A percentile compares a stretch with the other conserved stretches of the same genome.
Evolutionary conservation across 2,113 vertebrate species (phyloP).

Genomic region (Bufo gargarizans): DNA sequence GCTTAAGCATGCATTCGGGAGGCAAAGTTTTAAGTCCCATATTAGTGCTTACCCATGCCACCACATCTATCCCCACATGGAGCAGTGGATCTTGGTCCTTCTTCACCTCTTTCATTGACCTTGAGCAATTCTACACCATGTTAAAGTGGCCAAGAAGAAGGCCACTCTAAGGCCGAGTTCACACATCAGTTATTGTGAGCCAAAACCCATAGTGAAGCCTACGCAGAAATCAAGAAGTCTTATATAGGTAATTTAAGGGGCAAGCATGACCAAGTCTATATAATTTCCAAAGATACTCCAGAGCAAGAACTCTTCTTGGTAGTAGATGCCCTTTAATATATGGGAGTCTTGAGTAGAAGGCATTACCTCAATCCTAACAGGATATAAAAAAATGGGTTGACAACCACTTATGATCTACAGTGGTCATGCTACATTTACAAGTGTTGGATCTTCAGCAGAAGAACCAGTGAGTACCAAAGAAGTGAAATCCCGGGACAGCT

Average conservation of each 20-base stretch:
- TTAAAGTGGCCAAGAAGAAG: not conserved
- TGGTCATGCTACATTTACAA: not conserved
- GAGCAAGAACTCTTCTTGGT: not conserved
- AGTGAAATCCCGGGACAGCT: slow-evolving; percentile 4
- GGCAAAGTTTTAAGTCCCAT: no score
- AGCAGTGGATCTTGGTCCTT: not conserved
- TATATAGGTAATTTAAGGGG: not conserved
- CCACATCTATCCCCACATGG: not conserved
- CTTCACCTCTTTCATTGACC: not conserved
- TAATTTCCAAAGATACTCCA: not conserved
- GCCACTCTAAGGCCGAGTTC: not conserved
- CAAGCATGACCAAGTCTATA: not conserved
- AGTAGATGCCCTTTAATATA: not conserved
- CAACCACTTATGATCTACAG: not conserved
- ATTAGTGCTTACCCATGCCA: not conserved
- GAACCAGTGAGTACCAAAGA: not conserved
- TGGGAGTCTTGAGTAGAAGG: not conserved
- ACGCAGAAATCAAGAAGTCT: not conserved
- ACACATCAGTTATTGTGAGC: no score
- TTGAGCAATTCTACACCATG: not conserved
- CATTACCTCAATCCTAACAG: not conserved
- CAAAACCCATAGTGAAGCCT: no score
- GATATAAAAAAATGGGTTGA: not conserved
- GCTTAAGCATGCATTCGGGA: no score
- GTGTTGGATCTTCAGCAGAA: not conserved